These are phyloP conservation scores for Plagiodera versicolora DNA, from an alignment of 2,888 invertebrate genomes.

Conservation along the genomic window DNA sequence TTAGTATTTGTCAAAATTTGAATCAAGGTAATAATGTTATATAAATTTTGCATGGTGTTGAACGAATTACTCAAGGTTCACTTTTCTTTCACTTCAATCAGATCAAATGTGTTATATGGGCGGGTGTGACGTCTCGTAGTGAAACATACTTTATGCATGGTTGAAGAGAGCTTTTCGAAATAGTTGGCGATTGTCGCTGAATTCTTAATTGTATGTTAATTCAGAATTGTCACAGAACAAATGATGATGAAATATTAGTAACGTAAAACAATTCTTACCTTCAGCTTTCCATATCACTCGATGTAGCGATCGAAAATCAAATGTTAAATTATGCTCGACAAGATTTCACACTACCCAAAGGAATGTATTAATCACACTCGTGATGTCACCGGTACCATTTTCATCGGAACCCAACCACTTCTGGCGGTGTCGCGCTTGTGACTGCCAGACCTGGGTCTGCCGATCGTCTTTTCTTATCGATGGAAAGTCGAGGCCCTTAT, in stretches of 20 bases:
- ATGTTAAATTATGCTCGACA: constrained; percentile 3
- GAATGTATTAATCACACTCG: constrained; percentile 12
- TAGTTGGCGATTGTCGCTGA: not conserved
- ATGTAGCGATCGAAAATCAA: not conserved
- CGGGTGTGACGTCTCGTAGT: not conserved
- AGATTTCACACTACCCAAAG: constrained; percentile 2
- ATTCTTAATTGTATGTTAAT: constrained; percentile 1
- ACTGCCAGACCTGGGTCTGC: constrained; percentile 22
- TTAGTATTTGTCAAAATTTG: no score
- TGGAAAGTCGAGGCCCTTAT: constrained; percentile 33
- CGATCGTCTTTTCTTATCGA: constrained; percentile 12
- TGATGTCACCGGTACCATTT: constrained; percentile 15
- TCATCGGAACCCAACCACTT: constrained; percentile 22
- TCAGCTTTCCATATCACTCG: not conserved
- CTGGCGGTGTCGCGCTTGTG: constrained; percentile 30
- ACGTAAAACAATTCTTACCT: not conserved
- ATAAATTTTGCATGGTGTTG: no score
- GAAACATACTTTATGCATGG: not conserved
- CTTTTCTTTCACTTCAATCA: no score
- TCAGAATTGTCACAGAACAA: not conserved
- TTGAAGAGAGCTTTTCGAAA: not conserved
- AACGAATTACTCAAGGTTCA: no score
- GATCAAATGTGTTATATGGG: not conserved
- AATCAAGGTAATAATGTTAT: no score
- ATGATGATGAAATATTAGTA: not conserved